Evolutionary conservation across 2,888 invertebrate genomes (phyloP), one percentile per base, ranked within the genome.

Genomic region (Strigamia crassipes): DNA sequence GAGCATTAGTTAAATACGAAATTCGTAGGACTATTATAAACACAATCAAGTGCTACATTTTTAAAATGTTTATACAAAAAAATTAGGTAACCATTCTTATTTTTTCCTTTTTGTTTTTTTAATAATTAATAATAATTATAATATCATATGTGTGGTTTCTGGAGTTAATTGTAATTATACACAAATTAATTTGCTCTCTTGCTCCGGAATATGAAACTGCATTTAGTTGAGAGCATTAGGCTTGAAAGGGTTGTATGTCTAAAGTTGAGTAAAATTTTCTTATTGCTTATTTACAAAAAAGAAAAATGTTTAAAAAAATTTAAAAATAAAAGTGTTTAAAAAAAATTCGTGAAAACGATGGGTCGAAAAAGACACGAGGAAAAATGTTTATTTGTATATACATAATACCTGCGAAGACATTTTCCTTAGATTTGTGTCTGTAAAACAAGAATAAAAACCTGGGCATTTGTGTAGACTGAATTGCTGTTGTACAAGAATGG

Each of bases 341-440:
- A 56, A 56, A 56, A 2, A 27, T 38, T 38, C 9, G 18, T 18
- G 9, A 18, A 27, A 56, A 56, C 23, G 10, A 73, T 31, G 73
- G 73, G 73, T 27, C 31, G 31, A 73, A 73, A 51, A 73, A 73
- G 73, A 73, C 73, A 73, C 31, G 73, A 31, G 61, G 61, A 23
- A 23, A 73, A 73, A 73, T 73, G 73, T 73, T 73, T 73, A 73
- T 73, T 73, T 73, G 73, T 73, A 73, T 73, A 73, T 73, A 73
- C 31, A 73, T 6, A 31, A 73, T 12, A 27, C 27, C 73, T 73
- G 73, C 73, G n/a, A 73, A 73, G 73, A 73, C 73, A 73, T 73
- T 73, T 46, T 73, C 27, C 73, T 73, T 73, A 27, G 73, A 15
- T 73, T 73, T 73, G 27, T 73, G 73, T 73, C 27, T 73, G 73